Percentiles rank a stretch among this genome's conserved stretches.
Conservation (phyloP, 2,888 invertebrate genomes). For the Drosophila melanosoma region DNA sequence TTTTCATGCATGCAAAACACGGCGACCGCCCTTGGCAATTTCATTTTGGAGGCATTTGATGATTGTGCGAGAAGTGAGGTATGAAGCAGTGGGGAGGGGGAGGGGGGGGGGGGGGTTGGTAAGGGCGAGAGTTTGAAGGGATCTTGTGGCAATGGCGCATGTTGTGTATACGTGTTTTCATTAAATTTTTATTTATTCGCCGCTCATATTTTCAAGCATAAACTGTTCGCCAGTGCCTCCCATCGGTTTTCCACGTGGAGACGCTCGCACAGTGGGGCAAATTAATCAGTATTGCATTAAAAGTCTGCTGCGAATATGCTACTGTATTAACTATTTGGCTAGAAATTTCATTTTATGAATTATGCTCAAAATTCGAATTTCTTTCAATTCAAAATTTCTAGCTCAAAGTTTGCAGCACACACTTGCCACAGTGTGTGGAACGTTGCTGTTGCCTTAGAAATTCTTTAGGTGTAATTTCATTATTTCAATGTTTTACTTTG, state of each 20-base stretch:
- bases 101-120: neutral
- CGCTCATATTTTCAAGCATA: constrained; percentile 58
- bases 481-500: constrained; percentile 79
- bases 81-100: neutral
- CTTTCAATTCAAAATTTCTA: neutral
- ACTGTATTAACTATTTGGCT: neutral
- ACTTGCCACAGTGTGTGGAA: constrained; percentile 4
- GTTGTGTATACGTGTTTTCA: constrained; percentile 75
- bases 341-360: neutral
- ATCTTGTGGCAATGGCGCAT: constrained; percentile 35
- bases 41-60: constrained; percentile 8
- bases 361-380: neutral
- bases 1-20: constrained; percentile 64
- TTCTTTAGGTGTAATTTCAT: constrained; percentile 78
- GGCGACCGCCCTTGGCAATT: constrained; percentile 38
- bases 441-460: constrained; percentile 45
- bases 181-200: constrained; percentile 73
- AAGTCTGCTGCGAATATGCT: neutral
- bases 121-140: neutral
- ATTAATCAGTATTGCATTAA: neutral
- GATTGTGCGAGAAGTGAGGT: neutral
- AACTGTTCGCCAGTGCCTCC: constrained; percentile 20
- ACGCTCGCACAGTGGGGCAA: constrained; percentile 12
- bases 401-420: neutral
- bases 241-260: constrained; percentile 1